These are phyloP conservation scores for Callospermophilus lateralis DNA, from an alignment of 2,113 vertebrate species.

Conservation along the genomic window DNA sequence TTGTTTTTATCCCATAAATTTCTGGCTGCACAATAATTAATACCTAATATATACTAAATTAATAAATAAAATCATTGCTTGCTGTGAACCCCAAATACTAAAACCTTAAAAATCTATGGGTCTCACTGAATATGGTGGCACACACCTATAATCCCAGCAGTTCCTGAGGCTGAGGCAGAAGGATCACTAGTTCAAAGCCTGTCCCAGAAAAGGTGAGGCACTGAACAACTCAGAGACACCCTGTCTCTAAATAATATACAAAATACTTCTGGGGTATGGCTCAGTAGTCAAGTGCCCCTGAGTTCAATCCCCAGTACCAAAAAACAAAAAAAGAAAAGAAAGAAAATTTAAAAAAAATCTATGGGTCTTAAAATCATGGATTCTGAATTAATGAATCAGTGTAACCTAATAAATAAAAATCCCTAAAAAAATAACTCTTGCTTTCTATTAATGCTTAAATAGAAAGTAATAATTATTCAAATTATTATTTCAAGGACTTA, in stretches of 20 bases:
- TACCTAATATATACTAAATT: not conserved
- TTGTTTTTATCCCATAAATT: not conserved
- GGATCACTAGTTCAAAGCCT: no score
- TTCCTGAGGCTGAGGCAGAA: no score
- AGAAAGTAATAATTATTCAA: not conserved
- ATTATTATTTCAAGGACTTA: not conserved
- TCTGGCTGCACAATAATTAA: not conserved
- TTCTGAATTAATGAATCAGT: not conserved
- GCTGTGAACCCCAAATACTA: not conserved
- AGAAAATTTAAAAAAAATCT: not conserved
- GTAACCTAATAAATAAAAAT: not conserved
- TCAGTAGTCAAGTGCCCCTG: no score
- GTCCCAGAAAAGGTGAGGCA: no score
- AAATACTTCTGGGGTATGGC: no score
- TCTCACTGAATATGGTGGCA: not conserved
- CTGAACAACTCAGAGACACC: no score
- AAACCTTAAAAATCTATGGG: not conserved
- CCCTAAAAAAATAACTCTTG: not conserved
- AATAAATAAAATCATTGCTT: not conserved
- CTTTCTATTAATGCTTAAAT: conserved; percentile 1
- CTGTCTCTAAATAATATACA: no score
- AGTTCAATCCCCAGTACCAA: no score
- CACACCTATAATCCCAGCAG: no score
- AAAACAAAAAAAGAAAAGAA: no score
- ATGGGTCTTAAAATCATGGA: not conserved